Conservation (phyloP, 2,797 vertebrate species). For the Anomalospiza imberbis region DNA sequence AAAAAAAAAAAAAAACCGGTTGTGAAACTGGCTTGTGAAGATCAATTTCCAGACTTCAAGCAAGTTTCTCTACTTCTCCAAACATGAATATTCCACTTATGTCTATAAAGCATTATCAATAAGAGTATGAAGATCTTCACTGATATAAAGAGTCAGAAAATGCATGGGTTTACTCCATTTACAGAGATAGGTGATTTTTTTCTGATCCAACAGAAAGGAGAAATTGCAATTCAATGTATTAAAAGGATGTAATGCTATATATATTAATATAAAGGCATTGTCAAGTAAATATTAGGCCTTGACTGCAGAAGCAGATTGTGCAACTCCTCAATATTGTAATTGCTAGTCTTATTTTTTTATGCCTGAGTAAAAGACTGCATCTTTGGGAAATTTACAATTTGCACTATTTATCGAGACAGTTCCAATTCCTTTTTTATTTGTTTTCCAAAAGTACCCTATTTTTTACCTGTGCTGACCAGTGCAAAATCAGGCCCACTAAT, state of each 20-base stretch:
- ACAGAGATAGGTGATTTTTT: neutral
- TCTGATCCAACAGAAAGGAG: neutral
- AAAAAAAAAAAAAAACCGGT: neutral
- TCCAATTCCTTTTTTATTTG: constrained; percentile 77
- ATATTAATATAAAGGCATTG: constrained; percentile 30
- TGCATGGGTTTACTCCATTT: neutral
- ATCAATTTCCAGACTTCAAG: neutral
- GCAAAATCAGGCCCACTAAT: constrained; percentile 87
- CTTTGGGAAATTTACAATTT: constrained; percentile 76
- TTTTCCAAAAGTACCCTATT: constrained; percentile 69
- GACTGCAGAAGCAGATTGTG: neutral
- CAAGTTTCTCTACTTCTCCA: neutral
- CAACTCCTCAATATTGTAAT: constrained; percentile 51
- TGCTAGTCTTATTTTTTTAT: constrained; percentile 70
- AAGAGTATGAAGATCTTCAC: neutral
- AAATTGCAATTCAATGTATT: constrained; percentile 1
- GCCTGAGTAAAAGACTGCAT: constrained; percentile 27
- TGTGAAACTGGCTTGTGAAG: neutral
- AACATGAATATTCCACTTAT: neutral
- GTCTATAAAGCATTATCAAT: neutral
- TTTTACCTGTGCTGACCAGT: constrained; percentile 84
- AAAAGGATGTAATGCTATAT: neutral
- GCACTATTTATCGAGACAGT: constrained; percentile 74
- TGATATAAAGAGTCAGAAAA: neutral
- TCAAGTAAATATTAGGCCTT: constrained; percentile 28